Percentiles rank a stretch among this genome's conserved stretches.
These are phyloP conservation scores for Eupithecia pulchellata DNA, from an alignment of 2,888 invertebrate species.

Conservation along the genomic window DNA sequence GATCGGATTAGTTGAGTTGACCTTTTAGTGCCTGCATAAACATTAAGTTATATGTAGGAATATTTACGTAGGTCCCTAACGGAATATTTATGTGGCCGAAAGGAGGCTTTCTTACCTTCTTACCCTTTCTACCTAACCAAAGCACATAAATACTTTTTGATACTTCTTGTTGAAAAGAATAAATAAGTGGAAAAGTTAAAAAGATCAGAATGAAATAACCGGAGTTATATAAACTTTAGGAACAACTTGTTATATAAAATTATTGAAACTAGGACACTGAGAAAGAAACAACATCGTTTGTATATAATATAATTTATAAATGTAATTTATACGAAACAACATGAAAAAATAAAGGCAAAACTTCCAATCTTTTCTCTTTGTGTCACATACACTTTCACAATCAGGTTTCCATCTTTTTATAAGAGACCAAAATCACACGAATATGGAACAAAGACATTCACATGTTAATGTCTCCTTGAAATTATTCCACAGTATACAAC, in stretches of 20 bases:
- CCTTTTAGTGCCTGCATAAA: neutral
- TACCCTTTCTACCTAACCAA: too few relatives aligned
- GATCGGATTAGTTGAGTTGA: neutral
- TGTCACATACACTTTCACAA: neutral
- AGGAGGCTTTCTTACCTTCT: neutral
- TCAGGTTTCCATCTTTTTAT: neutral
- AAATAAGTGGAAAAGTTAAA: neutral
- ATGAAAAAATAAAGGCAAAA: neutral
- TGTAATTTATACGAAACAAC: neutral
- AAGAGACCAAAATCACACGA: conserved; percentile 8
- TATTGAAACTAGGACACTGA: neutral
- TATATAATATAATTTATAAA: too few relatives aligned
- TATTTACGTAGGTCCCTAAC: neutral
- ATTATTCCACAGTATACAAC: neutral
- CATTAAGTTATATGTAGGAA: neutral
- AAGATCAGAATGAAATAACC: neutral
- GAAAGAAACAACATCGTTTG: too few relatives aligned
- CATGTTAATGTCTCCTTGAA: conserved; percentile 13
- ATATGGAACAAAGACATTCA: conserved; percentile 11
- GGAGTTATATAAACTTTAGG: neutral
- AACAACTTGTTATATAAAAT: neutral
- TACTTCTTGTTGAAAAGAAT: neutral
- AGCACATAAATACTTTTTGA: neutral
- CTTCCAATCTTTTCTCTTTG: neutral
- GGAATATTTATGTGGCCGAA: neutral